These are phyloP conservation scores for Epinotia nisella DNA, from an alignment of 2,888 invertebrate genomes.

Conservation along the genomic window DNA sequence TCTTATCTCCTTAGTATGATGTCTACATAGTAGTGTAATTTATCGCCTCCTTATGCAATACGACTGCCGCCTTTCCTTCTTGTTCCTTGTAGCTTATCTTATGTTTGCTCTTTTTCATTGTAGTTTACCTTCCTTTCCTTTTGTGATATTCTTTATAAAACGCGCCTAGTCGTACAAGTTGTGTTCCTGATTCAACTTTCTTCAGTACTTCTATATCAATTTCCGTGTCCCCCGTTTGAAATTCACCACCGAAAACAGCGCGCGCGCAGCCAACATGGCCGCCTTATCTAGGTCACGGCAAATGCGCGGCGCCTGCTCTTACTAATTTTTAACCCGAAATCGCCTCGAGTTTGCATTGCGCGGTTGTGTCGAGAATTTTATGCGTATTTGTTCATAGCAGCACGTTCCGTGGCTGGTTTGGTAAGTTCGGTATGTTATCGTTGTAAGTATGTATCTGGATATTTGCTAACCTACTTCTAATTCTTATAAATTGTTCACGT, in stretches of 20 bases:
- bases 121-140: background rate
- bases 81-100: background rate
- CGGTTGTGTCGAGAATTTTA: constrained; percentile 19
- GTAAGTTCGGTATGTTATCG: background rate
- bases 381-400: constrained; percentile 26
- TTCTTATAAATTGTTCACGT: background rate
- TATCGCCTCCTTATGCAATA: background rate
- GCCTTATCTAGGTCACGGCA: constrained; percentile 53
- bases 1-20: too few species aligned
- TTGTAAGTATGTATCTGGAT: background rate
- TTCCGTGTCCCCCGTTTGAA: constrained; percentile 46
- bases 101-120: background rate
- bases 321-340: constrained; percentile 48
- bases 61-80: background rate
- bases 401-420: constrained; percentile 21
- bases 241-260: constrained; percentile 48
- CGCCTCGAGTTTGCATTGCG: constrained; percentile 39
- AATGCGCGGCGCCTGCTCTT: constrained; percentile 44
- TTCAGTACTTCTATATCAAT: constrained; percentile 2
- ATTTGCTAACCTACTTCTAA: constrained; percentile 4
- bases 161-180: too few species aligned
- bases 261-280: constrained; percentile 53
- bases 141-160: too few species aligned
- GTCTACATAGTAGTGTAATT: too few species aligned
- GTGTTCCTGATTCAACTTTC: background rate